These are phyloP conservation scores for Geotrypetes seraphini DNA, from an alignment of 2,797 vertebrate species.

Conservation along the genomic window DNA sequence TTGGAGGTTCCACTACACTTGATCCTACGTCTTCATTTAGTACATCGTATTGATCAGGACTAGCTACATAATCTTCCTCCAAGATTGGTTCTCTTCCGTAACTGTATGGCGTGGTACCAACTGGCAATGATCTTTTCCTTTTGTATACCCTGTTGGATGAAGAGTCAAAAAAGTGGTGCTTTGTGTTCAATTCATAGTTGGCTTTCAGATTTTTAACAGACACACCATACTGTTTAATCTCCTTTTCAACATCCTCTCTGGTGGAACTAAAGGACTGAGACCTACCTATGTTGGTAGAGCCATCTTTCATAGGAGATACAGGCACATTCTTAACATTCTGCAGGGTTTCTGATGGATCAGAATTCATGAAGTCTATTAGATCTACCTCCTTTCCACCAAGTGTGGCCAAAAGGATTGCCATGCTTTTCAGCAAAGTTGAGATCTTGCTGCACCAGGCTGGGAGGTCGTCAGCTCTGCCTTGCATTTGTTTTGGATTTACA, in stretches of 20 bases:
- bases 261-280: constrained; percentile 80
- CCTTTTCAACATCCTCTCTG: constrained; percentile 74
- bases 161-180: constrained; percentile 21
- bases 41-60: constrained; percentile 14
- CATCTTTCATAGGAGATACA: constrained; percentile 16
- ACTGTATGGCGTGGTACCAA: constrained; percentile 38
- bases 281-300: constrained; percentile 55
- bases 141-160: constrained; percentile 54
- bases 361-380: constrained; percentile 63
- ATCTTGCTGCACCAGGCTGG: constrained; percentile 78
- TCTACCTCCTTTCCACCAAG: constrained; percentile 66
- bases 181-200: constrained; percentile 73
- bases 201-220: constrained; percentile 87
- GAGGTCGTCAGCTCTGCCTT: constrained; percentile 70
- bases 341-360: constrained; percentile 43
- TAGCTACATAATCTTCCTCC: constrained; percentile 50
- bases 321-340: constrained; percentile 20
- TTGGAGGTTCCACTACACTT: constrained; percentile 47
- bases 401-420: constrained; percentile 68
- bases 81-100: constrained; percentile 52
- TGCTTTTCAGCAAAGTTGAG: constrained; percentile 68
- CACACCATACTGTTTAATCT: constrained; percentile 85
- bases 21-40: constrained; percentile 23
- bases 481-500: constrained; percentile 72
- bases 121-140: constrained; percentile 59